phyloP scores from a whole-genome alignment of 2,113 vertebrate species.

The Phylloscopus trochiloides region DNA sequence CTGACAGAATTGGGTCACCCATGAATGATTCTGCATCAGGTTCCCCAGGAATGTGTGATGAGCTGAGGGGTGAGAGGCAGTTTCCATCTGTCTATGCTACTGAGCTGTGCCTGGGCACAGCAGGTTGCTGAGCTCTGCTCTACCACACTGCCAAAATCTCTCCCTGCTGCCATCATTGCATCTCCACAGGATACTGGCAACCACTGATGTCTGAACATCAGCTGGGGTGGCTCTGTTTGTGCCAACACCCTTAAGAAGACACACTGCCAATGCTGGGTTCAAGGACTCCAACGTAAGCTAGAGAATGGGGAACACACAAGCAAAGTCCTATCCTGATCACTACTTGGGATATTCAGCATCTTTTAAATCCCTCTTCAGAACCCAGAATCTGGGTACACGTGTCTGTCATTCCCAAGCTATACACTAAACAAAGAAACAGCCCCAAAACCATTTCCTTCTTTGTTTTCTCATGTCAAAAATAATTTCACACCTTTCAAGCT shows the following conservation, averaged over 20 bases:
- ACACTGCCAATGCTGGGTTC: not conserved
- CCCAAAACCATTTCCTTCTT: not conserved
- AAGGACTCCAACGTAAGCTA: not conserved
- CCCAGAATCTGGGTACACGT: not conserved
- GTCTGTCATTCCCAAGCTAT: not conserved
- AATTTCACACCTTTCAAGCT: slow-evolving; percentile 24
- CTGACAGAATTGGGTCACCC: slow-evolving; percentile 41
- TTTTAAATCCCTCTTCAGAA: not conserved
- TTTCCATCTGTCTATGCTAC: not conserved
- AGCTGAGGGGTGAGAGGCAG: slow-evolving; percentile 21
- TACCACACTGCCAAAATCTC: not conserved
- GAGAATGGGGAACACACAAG: not conserved
- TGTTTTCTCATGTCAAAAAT: slow-evolving; percentile 1
- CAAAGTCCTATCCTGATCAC: not conserved
- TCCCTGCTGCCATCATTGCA: not conserved
- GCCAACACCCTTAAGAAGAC: not conserved
- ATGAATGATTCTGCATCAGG: not conserved
- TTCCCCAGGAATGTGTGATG: not conserved
- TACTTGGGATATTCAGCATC: not conserved
- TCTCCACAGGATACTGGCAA: slow-evolving; percentile 11
- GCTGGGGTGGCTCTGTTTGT: not conserved
- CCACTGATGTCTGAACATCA: not conserved
- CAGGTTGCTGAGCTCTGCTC: not conserved
- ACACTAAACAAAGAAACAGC: not conserved
- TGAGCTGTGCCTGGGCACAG: not conserved